phyloP scores from a whole-genome alignment of 2,113 vertebrate genomes.

The Tangachromis dhanisi region DNA sequence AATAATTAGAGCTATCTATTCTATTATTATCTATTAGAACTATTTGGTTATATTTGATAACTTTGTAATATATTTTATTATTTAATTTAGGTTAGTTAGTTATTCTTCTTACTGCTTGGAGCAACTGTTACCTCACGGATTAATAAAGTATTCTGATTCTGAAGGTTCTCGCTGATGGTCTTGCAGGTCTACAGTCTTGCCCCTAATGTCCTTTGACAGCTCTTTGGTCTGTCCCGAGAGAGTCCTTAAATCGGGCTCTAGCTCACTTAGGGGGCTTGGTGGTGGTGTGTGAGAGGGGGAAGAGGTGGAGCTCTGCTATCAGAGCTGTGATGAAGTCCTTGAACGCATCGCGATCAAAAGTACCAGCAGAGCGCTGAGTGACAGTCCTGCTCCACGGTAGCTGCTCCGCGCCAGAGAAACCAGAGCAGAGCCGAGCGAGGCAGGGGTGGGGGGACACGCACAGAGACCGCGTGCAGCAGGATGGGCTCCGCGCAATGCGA shows the following conservation, averaged over 20 bases:
- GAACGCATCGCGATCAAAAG: conserved; percentile 37
- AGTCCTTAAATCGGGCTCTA: not conserved
- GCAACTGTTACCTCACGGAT: not conserved
- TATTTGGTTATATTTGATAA: not conserved
- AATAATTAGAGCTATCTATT: not conserved
- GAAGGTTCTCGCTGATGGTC: not conserved
- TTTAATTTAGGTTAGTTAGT: not conserved
- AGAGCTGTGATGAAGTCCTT: not conserved
- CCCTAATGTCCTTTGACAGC: not conserved
- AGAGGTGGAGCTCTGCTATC: not conserved
- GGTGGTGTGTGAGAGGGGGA: not conserved
- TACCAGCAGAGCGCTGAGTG: conserved; percentile 52
- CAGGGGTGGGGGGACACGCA: not conserved
- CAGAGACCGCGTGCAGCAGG: not conserved
- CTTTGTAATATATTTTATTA: not conserved
- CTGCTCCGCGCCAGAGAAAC: conserved; percentile 9
- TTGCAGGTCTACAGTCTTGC: not conserved
- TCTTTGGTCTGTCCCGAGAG: not conserved
- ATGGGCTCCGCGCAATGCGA: not conserved
- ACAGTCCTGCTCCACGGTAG: conserved; percentile 55
- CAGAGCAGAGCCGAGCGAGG: not conserved
- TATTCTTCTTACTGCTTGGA: not conserved
- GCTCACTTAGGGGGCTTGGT: not conserved
- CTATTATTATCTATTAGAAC: not conserved
- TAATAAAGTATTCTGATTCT: not conserved